Evolutionary conservation across 1,140 invertebrate species (phyloP).

Genomic region (Argopecten irradians): DNA sequence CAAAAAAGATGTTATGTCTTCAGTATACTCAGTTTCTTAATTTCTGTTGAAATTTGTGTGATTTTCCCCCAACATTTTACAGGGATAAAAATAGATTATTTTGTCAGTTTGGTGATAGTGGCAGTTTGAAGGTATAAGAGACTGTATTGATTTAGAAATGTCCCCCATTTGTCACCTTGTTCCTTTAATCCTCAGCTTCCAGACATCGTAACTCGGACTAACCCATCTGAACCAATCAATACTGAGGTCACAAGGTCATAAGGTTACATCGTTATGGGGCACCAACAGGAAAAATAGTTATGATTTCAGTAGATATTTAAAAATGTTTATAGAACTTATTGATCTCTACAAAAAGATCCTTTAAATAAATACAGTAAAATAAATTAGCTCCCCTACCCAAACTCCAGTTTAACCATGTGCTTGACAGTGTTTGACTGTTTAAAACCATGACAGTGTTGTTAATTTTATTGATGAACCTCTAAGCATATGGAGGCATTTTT

Average conservation of each 20-base stretch:
- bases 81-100: background rate
- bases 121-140: no score
- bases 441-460: no score
- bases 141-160: background rate
- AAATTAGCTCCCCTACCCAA: no score
- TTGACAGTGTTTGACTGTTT: no score
- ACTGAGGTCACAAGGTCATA: background rate
- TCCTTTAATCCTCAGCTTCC: background rate
- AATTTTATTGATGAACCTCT: no score
- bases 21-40: background rate
- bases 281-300: background rate
- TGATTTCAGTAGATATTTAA: background rate
- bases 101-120: background rate
- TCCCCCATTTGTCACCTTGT: background rate
- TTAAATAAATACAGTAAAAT: no score
- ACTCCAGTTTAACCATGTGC: no score
- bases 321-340: no score
- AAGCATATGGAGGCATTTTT: no score
- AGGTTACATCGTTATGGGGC: background rate
- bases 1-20: background rate
- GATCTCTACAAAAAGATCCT: no score
- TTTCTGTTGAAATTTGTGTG: background rate
- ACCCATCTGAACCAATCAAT: background rate
- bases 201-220: slow-evolving; percentile 6
- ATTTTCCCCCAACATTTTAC: background rate